These are phyloP conservation scores for Pimpla rufipes DNA, from an alignment of 2,888 invertebrate genomes.

Conservation along the genomic window DNA sequence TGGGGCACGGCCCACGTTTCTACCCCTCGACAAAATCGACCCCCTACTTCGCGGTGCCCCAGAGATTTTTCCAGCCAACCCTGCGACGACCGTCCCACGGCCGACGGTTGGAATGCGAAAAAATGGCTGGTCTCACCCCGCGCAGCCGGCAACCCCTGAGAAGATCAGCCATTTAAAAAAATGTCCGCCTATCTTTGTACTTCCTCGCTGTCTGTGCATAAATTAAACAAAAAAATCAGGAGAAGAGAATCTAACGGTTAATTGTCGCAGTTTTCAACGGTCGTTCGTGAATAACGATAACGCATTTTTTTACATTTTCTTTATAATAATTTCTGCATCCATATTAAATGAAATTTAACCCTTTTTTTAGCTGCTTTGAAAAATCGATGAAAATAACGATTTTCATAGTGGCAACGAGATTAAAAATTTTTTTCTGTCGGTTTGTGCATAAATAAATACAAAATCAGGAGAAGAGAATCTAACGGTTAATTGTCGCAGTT, in stretches of 20 bases:
- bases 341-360: background rate
- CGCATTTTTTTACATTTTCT: constrained; percentile 23
- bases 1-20: constrained; percentile 59
- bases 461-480: constrained; percentile 18
- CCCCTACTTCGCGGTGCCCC: constrained; percentile 53
- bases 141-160: constrained; percentile 35
- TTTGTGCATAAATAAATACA: constrained; percentile 34
- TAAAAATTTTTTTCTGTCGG: too few relatives aligned
- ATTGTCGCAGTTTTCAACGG: constrained; percentile 49
- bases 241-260: constrained; percentile 31
- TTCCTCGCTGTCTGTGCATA: constrained; percentile 10
- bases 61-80: constrained; percentile 47
- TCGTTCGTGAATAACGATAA: constrained; percentile 33
- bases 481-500: constrained; percentile 40
- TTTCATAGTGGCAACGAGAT: too few relatives aligned
- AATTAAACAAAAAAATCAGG: constrained; percentile 37
- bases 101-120: constrained; percentile 48
- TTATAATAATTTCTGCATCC: background rate
- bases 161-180: constrained; percentile 64
- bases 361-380: background rate
- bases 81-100: constrained; percentile 41
- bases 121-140: constrained; percentile 55
- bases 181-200: constrained; percentile 41
- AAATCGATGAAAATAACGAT: background rate
- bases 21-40: constrained; percentile 32